These are phyloP conservation scores for Vesta saturnalis DNA, from an alignment of 2,888 invertebrate species.

Conservation along the genomic window DNA sequence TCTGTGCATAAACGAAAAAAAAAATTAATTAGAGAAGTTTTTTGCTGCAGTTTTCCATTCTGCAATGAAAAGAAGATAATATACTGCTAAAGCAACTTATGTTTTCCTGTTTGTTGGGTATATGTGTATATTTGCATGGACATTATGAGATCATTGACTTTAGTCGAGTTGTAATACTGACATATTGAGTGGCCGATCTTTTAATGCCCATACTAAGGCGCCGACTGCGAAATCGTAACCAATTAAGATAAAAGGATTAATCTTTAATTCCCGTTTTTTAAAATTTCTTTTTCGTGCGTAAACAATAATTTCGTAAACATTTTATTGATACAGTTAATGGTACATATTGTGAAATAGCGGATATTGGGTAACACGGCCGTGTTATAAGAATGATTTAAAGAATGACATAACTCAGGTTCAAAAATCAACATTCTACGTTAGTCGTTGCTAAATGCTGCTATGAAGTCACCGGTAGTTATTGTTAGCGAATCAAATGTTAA, in stretches of 20 bases:
- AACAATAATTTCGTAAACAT: background rate
- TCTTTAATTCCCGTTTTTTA: background rate
- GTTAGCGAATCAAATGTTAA: slow-evolving; percentile 30
- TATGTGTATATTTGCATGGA: slow-evolving; percentile 47
- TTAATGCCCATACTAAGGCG: slow-evolving; percentile 48
- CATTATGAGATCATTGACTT: slow-evolving; percentile 55
- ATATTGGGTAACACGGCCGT: slow-evolving; percentile 25
- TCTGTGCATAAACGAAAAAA: no score
- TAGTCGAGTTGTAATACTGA: slow-evolving; percentile 51
- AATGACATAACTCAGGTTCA: slow-evolving; percentile 36
- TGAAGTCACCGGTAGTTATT: slow-evolving; percentile 38
- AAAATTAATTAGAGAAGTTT: no score
- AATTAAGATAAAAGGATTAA: slow-evolving; percentile 49
- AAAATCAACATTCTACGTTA: slow-evolving; percentile 39
- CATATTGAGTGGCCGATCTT: slow-evolving; percentile 50
- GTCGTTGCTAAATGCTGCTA: slow-evolving; percentile 32
- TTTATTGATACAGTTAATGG: slow-evolving; percentile 17
- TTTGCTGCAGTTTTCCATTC: slow-evolving; percentile 25
- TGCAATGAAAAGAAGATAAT: slow-evolving; percentile 33
- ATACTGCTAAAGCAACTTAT: slow-evolving; percentile 32
- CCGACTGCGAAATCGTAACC: slow-evolving; percentile 52
- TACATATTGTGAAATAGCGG: slow-evolving; percentile 21
- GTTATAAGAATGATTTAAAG: slow-evolving; percentile 26
- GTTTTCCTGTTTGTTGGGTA: slow-evolving; percentile 40
- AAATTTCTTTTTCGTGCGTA: background rate